Evolutionary conservation across 1,140 invertebrate species (phyloP).

Genomic region (Brachystomella parvula): DNA sequence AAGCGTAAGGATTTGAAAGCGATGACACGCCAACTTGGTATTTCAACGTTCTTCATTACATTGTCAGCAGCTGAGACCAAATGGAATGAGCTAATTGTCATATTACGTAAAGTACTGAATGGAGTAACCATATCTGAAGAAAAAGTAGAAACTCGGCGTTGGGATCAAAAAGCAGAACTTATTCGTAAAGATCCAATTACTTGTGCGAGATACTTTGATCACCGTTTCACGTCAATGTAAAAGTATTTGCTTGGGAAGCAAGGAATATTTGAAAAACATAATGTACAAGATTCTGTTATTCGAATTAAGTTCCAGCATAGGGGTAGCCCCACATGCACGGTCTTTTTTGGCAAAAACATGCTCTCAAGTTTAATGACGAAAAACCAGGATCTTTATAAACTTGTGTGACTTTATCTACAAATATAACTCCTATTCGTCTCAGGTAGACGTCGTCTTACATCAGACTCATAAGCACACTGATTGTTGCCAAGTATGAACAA

Average conservation of each 20-base stretch:
- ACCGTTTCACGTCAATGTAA: neutral
- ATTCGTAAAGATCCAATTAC: neutral
- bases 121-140: slow-evolving; percentile 34
- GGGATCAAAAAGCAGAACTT: neutral
- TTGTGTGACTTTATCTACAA: neutral
- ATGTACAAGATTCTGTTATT: neutral
- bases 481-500: neutral
- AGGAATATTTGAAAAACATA: neutral
- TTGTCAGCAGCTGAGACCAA: slow-evolving; percentile 43
- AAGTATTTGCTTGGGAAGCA: neutral
- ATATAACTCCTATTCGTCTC: neutral
- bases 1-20: slow-evolving; percentile 33
- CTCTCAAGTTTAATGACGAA: neutral
- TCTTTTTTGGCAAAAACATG: neutral
- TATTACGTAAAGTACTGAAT: slow-evolving; percentile 41
- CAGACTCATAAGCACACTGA: neutral
- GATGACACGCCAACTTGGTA: slow-evolving; percentile 43
- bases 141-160: neutral
- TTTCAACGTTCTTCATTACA: slow-evolving; percentile 42
- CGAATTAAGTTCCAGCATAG: neutral
- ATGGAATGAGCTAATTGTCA: slow-evolving; percentile 41
- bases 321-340: neutral
- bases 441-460: neutral
- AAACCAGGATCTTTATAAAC: neutral
- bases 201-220: slow-evolving; percentile 2